Conservation (phyloP, 2,888 invertebrate species). For the Tridacna gigas region DNA sequence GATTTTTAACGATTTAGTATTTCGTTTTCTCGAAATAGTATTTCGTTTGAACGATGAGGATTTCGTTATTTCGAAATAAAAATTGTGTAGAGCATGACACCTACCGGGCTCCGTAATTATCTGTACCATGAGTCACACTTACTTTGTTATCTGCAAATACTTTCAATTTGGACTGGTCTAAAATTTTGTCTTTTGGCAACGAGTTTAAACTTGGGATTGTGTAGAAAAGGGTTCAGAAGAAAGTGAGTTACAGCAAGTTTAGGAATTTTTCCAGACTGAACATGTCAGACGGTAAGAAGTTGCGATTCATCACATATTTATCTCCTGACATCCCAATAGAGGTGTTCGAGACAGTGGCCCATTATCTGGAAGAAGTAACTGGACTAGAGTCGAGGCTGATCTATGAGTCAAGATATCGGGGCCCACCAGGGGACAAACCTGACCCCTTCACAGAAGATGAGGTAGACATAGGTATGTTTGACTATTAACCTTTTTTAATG, state of each 20-base stretch:
- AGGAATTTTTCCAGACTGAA: neutral
- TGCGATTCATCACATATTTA: constrained; percentile 88
- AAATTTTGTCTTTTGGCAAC: neutral
- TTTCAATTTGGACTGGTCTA: neutral
- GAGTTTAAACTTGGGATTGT: too few relatives aligned
- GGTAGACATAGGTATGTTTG: constrained; percentile 87
- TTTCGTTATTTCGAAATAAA: too few relatives aligned
- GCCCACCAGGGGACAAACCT: constrained; percentile 85
- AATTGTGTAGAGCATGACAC: too few relatives aligned
- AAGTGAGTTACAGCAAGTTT: too few relatives aligned
- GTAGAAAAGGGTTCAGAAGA: neutral
- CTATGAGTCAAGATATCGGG: constrained; percentile 88
- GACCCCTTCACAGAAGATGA: constrained; percentile 87
- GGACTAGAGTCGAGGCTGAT: constrained; percentile 86
- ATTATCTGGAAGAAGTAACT: constrained; percentile 87
- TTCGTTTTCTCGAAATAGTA: too few relatives aligned
- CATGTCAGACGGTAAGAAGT: constrained; percentile 36
- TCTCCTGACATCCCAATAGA: constrained; percentile 88
- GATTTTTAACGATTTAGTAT: too few relatives aligned
- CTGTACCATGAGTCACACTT: neutral
- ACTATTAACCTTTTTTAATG: neutral
- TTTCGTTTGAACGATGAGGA: too few relatives aligned
- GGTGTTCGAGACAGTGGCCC: constrained; percentile 87
- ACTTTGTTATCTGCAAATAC: neutral
- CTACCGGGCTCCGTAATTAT: too few relatives aligned